These are phyloP conservation scores for Phoxinus phoxinus DNA, from an alignment of 2,113 vertebrate genomes.

Conservation along the genomic window DNA sequence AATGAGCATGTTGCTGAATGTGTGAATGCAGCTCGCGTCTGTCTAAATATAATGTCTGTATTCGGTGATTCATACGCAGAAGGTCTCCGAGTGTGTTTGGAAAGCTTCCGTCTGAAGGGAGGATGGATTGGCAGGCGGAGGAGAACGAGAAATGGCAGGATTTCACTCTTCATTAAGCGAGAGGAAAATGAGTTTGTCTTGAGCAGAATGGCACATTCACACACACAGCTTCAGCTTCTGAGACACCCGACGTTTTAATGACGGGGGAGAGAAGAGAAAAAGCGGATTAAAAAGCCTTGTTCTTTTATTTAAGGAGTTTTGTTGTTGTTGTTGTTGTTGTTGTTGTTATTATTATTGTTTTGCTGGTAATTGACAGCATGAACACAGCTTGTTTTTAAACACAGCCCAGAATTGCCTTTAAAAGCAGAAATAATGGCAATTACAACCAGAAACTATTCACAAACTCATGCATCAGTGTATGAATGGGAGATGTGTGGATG, in stretches of 20 bases:
- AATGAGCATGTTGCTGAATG: neutral
- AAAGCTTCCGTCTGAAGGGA: slow-evolving; percentile 58
- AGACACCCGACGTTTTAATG: slow-evolving; percentile 32
- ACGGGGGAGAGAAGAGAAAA: neutral
- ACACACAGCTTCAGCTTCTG: neutral
- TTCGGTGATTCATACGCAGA: slow-evolving; percentile 63
- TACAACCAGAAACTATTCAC: neutral
- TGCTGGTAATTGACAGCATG: neutral
- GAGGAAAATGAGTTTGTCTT: slow-evolving; percentile 67
- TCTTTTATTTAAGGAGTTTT: no score
- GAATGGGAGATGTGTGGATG: neutral
- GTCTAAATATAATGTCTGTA: slow-evolving; percentile 31
- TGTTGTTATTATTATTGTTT: no score
- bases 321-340: no score
- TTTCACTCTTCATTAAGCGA: slow-evolving; percentile 70
- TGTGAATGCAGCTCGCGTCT: neutral
- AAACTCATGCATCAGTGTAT: neutral
- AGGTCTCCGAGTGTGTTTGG: slow-evolving; percentile 62
- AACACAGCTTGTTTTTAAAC: neutral
- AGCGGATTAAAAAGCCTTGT: neutral
- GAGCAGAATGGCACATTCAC: slow-evolving; percentile 51
- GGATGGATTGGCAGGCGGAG: slow-evolving; percentile 53
- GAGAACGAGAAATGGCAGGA: slow-evolving; percentile 57
- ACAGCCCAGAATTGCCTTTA: neutral
- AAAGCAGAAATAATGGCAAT: neutral